These are phyloP conservation scores for Malacosoma neustria DNA, from an alignment of 2,888 invertebrate genomes.

Conservation along the genomic window DNA sequence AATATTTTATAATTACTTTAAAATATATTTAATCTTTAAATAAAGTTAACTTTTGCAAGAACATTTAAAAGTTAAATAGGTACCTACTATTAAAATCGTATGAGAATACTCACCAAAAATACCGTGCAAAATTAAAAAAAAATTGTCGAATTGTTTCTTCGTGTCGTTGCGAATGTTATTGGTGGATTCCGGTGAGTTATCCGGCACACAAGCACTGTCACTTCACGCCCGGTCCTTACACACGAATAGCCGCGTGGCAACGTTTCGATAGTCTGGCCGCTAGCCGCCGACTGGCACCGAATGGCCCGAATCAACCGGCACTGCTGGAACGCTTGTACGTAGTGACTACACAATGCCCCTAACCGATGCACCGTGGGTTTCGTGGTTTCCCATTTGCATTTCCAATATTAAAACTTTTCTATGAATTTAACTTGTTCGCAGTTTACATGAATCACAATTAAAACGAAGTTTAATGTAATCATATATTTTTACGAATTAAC, in stretches of 20 bases:
- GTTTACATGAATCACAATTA: too few relatives aligned
- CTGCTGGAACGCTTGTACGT: conserved; percentile 20
- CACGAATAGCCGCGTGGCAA: conserved; percentile 30
- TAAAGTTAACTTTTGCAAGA: too few relatives aligned
- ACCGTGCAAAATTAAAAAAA: conserved; percentile 41
- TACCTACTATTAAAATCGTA: not conserved
- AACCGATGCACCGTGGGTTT: too few relatives aligned
- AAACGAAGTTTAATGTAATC: too few relatives aligned
- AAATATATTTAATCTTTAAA: too few relatives aligned
- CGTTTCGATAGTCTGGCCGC: conserved; percentile 52
- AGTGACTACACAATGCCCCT: too few relatives aligned
- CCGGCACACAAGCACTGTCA: conserved; percentile 59
- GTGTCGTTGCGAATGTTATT: conserved; percentile 30
- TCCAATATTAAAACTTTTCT: not conserved
- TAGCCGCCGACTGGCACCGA: conserved; percentile 48
- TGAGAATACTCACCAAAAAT: conserved; percentile 38
- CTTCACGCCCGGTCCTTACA: conserved; percentile 38
- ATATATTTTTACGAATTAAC: too few relatives aligned
- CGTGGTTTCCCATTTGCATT: conserved; percentile 5
- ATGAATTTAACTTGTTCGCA: too few relatives aligned
- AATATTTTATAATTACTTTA: too few relatives aligned
- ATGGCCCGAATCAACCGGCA: conserved; percentile 16
- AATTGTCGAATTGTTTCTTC: conserved; percentile 32
- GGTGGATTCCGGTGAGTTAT: conserved; percentile 35
- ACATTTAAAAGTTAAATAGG: not conserved